Evolutionary conservation across 2,113 vertebrate species (phyloP).

Genomic region (Octodon degus): DNA sequence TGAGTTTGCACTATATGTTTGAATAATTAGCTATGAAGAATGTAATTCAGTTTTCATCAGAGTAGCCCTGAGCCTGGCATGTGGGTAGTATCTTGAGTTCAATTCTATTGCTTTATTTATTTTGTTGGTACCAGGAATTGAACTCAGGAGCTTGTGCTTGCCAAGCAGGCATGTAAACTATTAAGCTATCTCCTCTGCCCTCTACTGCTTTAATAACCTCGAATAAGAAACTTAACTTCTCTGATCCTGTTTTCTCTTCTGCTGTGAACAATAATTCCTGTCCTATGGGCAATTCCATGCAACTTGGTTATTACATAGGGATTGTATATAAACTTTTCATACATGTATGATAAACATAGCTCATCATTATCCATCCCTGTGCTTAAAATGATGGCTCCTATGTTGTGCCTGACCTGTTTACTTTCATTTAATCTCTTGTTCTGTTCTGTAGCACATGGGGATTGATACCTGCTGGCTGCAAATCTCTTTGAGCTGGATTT

Average conservation of each 20-base stretch:
- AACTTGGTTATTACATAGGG: neutral
- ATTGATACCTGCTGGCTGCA: neutral
- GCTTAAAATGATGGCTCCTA: neutral
- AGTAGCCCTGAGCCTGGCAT: neutral
- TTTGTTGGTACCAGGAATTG: too few species aligned
- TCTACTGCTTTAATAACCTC: neutral
- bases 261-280: neutral
- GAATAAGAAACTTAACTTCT: neutral
- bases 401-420: neutral
- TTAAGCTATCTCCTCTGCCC: too few species aligned
- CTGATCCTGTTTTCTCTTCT: conserved; percentile 7
- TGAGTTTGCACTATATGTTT: neutral
- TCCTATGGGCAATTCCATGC: neutral
- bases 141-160: too few species aligned
- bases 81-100: neutral
- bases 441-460: neutral
- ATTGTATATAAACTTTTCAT: neutral
- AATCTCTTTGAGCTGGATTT: neutral
- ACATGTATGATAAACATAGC: neutral
- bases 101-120: neutral
- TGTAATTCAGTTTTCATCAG: neutral
- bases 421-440: neutral
- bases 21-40: neutral
- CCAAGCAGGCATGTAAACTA: too few species aligned
- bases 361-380: neutral